Evolutionary conservation across 2,888 invertebrate genomes (phyloP).

Genomic region (Nomada fabriciana): DNA sequence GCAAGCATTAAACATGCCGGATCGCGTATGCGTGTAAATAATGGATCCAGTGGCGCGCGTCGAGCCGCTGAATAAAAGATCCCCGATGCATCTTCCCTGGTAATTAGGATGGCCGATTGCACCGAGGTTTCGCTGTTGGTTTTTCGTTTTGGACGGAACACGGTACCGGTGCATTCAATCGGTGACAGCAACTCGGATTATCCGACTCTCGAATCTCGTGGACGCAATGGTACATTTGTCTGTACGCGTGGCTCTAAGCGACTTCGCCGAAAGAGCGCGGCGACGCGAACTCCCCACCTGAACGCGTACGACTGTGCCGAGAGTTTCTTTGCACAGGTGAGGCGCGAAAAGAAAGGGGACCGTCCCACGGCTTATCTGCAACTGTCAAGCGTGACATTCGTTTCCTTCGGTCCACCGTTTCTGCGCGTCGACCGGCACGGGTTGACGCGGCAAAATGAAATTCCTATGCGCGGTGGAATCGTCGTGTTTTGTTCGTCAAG

Average conservation of each 20-base stretch:
- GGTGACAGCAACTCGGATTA: neutral
- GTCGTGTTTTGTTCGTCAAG: neutral
- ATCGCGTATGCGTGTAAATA: slow-evolving; percentile 38
- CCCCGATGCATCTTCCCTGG: neutral
- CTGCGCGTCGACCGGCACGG: neutral
- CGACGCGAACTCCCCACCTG: slow-evolving; percentile 4
- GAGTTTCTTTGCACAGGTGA: slow-evolving; percentile 43
- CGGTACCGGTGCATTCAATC: no score
- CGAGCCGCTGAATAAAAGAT: slow-evolving; percentile 53
- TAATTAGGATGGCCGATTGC: slow-evolving; percentile 53
- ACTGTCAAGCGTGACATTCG: slow-evolving; percentile 1
- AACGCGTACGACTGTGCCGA: neutral
- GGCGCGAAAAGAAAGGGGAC: neutral
- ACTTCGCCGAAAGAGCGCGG: neutral
- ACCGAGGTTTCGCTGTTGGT: neutral
- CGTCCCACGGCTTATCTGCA: slow-evolving; percentile 24
- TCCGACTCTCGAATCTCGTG: slow-evolving; percentile 24
- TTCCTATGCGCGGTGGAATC: neutral
- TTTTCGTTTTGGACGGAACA: neutral
- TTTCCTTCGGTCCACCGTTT: slow-evolving; percentile 3
- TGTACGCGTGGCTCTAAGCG: neutral
- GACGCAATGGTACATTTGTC: slow-evolving; percentile 10
- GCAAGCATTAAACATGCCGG: slow-evolving; percentile 47
- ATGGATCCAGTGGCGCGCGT: slow-evolving; percentile 36
- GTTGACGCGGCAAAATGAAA: neutral